Evolutionary conservation across 2,888 invertebrate genomes (phyloP), one percentile per base, ranked within the genome.

Genomic region (Omphaloscelis lunosa): DNA sequence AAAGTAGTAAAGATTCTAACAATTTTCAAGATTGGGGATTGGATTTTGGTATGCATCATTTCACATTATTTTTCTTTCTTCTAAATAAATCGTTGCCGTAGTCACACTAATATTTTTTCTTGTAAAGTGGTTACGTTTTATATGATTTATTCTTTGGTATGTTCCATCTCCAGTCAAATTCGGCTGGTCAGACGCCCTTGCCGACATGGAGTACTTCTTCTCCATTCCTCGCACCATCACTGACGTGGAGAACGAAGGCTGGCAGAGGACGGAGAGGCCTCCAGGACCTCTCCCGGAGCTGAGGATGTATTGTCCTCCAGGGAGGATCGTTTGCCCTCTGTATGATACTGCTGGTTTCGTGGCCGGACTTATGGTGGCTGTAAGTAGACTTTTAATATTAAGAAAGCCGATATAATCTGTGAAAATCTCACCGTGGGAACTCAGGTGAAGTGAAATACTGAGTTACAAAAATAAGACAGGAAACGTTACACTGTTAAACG

Each of bases 121-220:
- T 51, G 11, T 17, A 53, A n/a, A 3, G 6, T 27, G 11, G n/a
- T 2, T 20, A 0, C 6, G 8, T 67, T 34, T 4, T 48, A 23
- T 48, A 59, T 48, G 6, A 48, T 17, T 41, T 51, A 72, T 12
- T 29, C 17, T 23, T 7, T 29, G 6, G 5, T 48, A 17, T 75
- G 17, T 75, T 61, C 15, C 2, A 53, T 66, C 17, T 79, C 9
- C 84, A 97, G 97, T 95, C 0, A 97, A 95, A 84, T 96, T 96
- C 85, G 97, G 96, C 7, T 96, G 95, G 95, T 94, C 97, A 1
- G 94, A 94, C 69, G 95, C 96, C 0, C 86, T 97, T 2, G 94
- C 93, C 0, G 94, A 96, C 83, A 92, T 91, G 80, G 95, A 96
- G 67, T 95, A 96, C 90, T 97, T 97, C 92, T 97, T 91, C 92